Evolutionary conservation across 2,888 invertebrate genomes (phyloP).

Genomic region (Cerastoderma edule): DNA sequence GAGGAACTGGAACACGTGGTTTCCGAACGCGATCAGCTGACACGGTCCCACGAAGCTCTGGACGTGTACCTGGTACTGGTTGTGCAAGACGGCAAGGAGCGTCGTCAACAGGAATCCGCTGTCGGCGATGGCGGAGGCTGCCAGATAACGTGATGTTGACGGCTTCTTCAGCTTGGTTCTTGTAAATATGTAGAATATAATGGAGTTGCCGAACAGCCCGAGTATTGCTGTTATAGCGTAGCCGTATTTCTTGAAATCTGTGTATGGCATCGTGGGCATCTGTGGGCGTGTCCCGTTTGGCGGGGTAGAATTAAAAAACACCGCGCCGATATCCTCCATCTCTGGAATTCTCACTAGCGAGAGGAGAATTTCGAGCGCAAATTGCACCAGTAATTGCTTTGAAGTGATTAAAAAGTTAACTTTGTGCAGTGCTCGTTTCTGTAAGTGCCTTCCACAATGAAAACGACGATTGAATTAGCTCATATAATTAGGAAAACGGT

Average conservation of each 20-base stretch:
- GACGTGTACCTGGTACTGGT: conserved; percentile 49
- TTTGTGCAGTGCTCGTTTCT: neutral
- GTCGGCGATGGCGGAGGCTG: conserved; percentile 91
- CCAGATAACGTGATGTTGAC: conserved; percentile 91
- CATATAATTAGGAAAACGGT: too few relatives aligned
- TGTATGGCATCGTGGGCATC: neutral
- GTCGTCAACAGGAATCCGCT: conserved; percentile 89
- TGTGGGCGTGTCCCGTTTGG: neutral
- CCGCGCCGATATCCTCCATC: neutral
- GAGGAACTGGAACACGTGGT: conserved; percentile 80
- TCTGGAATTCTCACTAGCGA: neutral
- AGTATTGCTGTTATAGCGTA: conserved; percentile 89
- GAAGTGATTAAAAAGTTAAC: neutral
- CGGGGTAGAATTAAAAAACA: neutral
- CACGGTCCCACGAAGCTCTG: conserved; percentile 86
- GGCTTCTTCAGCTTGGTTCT: conserved; percentile 89
- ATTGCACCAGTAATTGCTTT: neutral
- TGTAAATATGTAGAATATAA: conserved; percentile 90
- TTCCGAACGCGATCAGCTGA: conserved; percentile 89
- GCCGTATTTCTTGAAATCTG: conserved; percentile 85
- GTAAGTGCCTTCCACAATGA: neutral
- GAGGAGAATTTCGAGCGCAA: neutral
- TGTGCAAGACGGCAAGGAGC: conserved; percentile 80
- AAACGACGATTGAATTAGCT: too few relatives aligned
- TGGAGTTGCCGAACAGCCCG: conserved; percentile 91